Conservation (phyloP, 2,888 invertebrate genomes). For the Liodrosophila aerea region DNA sequence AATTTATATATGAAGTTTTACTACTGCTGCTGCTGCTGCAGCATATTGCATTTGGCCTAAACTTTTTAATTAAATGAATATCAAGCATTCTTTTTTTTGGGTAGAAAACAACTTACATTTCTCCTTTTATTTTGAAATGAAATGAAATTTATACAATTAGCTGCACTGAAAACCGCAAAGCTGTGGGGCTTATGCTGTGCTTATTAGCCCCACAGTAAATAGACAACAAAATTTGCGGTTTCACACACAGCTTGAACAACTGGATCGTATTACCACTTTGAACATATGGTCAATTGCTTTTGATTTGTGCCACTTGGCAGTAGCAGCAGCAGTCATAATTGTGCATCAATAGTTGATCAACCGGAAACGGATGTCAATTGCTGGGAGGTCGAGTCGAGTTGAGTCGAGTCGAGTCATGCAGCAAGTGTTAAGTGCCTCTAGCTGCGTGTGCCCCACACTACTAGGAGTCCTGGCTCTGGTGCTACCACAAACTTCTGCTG, state of each 20-base stretch:
- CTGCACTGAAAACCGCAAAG: slow-evolving; percentile 12
- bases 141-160: slow-evolving; percentile 3
- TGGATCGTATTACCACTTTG: slow-evolving; percentile 22
- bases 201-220: too few relatives aligned
- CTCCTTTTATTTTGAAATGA: too few relatives aligned
- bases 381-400: too few relatives aligned
- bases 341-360: slow-evolving; percentile 53
- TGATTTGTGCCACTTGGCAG: slow-evolving; percentile 37
- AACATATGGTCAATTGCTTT: slow-evolving; percentile 45
- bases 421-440: slow-evolving; percentile 56
- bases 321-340: slow-evolving; percentile 48
- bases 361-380: slow-evolving; percentile 55
- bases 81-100: slow-evolving; percentile 37
- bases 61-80: slow-evolving; percentile 72
- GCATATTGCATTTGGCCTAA: slow-evolving; percentile 18
- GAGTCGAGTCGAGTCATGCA: slow-evolving; percentile 12
- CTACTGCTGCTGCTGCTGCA: not conserved
- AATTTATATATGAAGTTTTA: not conserved
- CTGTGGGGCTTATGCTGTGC: too few relatives aligned
- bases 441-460: too few relatives aligned
- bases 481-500: too few relatives aligned
- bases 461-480: too few relatives aligned
- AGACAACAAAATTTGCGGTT: slow-evolving; percentile 24
- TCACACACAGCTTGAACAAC: slow-evolving; percentile 16
- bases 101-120: slow-evolving; percentile 36